Evolutionary conservation across 2,113 vertebrate species (phyloP), one percentile per base, ranked within the genome.

Genomic region (Dromaius novaehollandiae): DNA sequence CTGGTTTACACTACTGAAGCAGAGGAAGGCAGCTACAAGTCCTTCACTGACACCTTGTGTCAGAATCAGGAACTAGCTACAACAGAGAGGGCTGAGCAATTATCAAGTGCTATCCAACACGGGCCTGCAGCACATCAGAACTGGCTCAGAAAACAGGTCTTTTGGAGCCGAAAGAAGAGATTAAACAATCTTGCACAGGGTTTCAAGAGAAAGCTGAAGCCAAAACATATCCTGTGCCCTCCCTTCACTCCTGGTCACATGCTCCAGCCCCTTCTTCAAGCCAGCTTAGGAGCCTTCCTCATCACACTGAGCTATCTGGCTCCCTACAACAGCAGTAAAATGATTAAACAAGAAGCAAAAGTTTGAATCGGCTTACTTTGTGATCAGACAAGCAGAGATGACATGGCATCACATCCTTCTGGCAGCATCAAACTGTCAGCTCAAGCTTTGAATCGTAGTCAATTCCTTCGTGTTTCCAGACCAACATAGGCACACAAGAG

Each of bases 41-140:
- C 95, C 90, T 93, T 81, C 93, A 91, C 93, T 96, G 96, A 97
- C 96, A 96, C 68, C 96, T 95, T 66, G 95, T 71, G 96, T 95
- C 82, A 83, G 85, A 91, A 93, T 68, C 60, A 88, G 85, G 95
- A 95, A 97, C 5, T 83, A 76, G 79, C 60, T 22, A 15, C 38
- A 46, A 38, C 30, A 50, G 70, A 26, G 21, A 71, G 9, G 3
- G 3, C 26, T 79, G 28, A 21, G 48, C 38, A 61, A 40, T 21
- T 11, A 61, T 71, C 60, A 53, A 56, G 36, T 0, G 0, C 32
- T 4, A 25, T 2, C 53, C 50, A 66, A 53, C 40, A 58, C 38
- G 7, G 26, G 30, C 2, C 12, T 1, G 15, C 18, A 44, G 53
- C 44, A 26, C 46, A 34, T n/a, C 3, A 5, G n/a, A 48, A n/a